phyloP scores from a whole-genome alignment of 2,888 invertebrate genomes.

The Heliconius charithonia region DNA sequence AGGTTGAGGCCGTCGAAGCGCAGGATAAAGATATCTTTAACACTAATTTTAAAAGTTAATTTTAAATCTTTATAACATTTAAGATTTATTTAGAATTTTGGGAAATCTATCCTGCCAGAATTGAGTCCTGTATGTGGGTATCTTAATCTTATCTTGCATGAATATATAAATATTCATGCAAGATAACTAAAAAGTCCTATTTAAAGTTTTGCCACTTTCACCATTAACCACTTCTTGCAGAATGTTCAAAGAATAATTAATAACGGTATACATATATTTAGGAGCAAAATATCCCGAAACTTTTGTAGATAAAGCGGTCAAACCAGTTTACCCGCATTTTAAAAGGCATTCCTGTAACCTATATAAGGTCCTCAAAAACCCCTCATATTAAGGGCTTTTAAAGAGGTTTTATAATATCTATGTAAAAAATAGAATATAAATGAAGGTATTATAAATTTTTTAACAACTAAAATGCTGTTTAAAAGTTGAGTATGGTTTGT shows the following conservation, averaged over 20 bases:
- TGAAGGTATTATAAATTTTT: not conserved
- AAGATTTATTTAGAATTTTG: not conserved
- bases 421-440: not conserved
- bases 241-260: slow-evolving; percentile 7
- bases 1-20: too few relatives aligned
- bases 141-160: not conserved
- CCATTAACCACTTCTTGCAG: not conserved
- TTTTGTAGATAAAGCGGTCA: slow-evolving; percentile 34
- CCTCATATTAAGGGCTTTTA: slow-evolving; percentile 9
- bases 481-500: too few relatives aligned
- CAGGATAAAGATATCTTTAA: too few relatives aligned
- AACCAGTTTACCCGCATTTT: slow-evolving; percentile 40
- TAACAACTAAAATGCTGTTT: not conserved
- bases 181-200: not conserved
- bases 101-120: not conserved
- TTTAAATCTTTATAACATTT: not conserved
- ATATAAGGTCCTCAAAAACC: slow-evolving; percentile 9
- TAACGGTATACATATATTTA: slow-evolving; percentile 5
- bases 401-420: slow-evolving; percentile 6
- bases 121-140: not conserved
- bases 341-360: slow-evolving; percentile 32
- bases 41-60: not conserved
- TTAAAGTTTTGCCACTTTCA: too few relatives aligned
- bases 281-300: slow-evolving; percentile 13
- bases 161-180: not conserved